These are phyloP conservation scores for Augiades crinisus DNA, from an alignment of 2,888 invertebrate genomes.

Conservation along the genomic window DNA sequence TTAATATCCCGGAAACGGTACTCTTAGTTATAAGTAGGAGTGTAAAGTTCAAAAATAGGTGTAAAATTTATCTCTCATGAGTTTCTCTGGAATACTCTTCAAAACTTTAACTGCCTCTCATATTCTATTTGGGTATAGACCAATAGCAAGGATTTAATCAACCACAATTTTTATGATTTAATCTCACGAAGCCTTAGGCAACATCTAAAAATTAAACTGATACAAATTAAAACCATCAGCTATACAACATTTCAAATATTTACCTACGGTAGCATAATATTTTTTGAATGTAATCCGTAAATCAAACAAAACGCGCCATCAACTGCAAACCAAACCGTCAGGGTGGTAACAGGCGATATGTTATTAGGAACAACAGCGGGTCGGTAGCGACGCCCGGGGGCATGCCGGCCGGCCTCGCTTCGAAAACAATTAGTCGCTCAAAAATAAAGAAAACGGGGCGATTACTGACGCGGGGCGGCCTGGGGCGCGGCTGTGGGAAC, in stretches of 20 bases:
- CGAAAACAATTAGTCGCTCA: constrained; percentile 69
- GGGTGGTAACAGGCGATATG: constrained; percentile 9
- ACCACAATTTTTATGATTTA: too few species aligned
- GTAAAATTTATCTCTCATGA: too few species aligned
- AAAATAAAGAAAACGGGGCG: constrained; percentile 49
- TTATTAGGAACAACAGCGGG: constrained; percentile 43
- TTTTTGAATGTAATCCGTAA: constrained; percentile 26
- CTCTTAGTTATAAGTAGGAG: too few species aligned
- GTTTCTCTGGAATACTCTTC: too few species aligned
- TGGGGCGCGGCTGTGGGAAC: constrained; percentile 69
- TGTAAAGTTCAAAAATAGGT: too few species aligned
- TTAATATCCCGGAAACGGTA: too few species aligned
- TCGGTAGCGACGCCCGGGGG: constrained; percentile 54
- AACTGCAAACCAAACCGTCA: constrained; percentile 6
- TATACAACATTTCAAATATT: constrained; percentile 4
- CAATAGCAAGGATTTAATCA: too few species aligned
- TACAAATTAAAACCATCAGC: constrained; percentile 10
- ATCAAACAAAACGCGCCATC: constrained; percentile 26
- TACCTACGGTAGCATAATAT: constrained; percentile 9
- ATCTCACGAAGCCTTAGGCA: not conserved
- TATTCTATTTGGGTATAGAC: too few species aligned
- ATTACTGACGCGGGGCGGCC: constrained; percentile 44
- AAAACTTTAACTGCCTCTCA: too few species aligned
- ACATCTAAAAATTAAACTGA: not conserved
- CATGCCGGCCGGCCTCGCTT: constrained; percentile 62